Percentiles rank a stretch among this genome's conserved stretches.
phyloP scores from a whole-genome alignment of 2,888 invertebrate genomes.

The Pristionchus maxplancki region DNA sequence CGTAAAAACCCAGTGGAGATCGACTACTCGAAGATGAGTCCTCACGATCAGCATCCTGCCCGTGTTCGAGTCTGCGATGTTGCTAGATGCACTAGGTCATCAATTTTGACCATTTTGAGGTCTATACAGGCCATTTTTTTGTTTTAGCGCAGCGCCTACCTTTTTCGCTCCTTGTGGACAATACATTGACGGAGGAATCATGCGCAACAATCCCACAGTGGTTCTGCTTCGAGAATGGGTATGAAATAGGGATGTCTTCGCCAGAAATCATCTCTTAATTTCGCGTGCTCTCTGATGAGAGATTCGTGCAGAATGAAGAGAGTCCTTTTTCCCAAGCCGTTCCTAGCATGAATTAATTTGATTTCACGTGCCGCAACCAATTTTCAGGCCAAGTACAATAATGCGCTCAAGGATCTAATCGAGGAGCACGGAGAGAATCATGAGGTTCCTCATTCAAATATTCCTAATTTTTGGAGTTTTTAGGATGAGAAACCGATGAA shows the following conservation, averaged over 20 bases:
- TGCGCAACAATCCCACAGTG: neutral
- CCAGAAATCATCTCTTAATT: neutral
- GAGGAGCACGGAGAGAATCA: neutral
- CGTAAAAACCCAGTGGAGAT: too few relatives aligned
- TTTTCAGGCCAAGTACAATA: neutral
- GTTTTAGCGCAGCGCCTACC: neutral
- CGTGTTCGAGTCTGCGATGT: neutral
- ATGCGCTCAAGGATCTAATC: neutral
- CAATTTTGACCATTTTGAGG: neutral
- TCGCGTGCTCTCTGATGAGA: neutral
- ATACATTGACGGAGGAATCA: neutral
- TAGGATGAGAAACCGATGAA: neutral
- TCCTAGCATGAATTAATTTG: neutral
- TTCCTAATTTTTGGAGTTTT: neutral
- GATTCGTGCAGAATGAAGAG: neutral
- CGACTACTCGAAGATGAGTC: neutral
- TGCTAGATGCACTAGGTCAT: neutral
- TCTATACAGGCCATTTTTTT: too few relatives aligned
- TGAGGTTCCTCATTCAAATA: neutral
- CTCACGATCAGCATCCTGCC: neutral
- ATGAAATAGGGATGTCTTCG: neutral
- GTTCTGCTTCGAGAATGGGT: neutral
- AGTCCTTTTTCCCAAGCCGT: too few relatives aligned
- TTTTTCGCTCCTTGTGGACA: neutral
- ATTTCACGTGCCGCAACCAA: neutral